Percentiles rank a stretch among this genome's conserved stretches.
phyloP scores from a whole-genome alignment of 2,888 invertebrate species.

The Mesopsocus fuscifrons region DNA sequence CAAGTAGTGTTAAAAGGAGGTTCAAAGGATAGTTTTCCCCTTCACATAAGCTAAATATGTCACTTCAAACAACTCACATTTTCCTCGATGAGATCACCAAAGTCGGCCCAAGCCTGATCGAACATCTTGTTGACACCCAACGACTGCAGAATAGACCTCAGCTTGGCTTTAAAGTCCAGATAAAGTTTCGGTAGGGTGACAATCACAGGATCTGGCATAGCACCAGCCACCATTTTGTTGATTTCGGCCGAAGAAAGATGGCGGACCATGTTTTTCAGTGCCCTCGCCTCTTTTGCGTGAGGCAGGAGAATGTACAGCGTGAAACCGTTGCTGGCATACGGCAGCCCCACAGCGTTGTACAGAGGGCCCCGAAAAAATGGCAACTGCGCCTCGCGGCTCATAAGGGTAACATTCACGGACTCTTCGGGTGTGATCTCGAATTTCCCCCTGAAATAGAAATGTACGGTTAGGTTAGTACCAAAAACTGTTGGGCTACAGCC shows the following conservation, averaged over 20 bases:
- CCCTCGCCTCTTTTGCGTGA: not conserved
- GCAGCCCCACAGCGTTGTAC: slow-evolving; percentile 2
- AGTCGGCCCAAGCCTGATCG: not conserved
- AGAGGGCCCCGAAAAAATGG: not conserved
- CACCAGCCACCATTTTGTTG: too few relatives aligned
- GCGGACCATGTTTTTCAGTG: not conserved
- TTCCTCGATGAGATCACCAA: not conserved
- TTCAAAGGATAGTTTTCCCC: too few relatives aligned
- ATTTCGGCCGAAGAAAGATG: not conserved
- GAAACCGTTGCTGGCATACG: slow-evolving; percentile 1
- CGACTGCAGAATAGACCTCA: not conserved
- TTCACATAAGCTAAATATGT: too few relatives aligned
- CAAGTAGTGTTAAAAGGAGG: too few relatives aligned
- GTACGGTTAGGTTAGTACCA: not conserved
- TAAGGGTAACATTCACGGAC: not conserved
- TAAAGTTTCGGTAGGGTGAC: not conserved
- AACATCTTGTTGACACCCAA: not conserved
- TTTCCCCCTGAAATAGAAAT: slow-evolving; percentile 3
- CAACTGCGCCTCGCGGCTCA: not conserved
- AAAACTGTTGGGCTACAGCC: not conserved
- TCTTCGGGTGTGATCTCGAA: not conserved
- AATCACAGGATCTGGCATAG: not conserved
- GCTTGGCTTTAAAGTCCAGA: not conserved
- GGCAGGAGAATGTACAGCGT: slow-evolving; percentile 4
- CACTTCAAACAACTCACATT: too few relatives aligned